Evolutionary conservation across 2,113 vertebrate genomes (phyloP).

Genomic region (Calyptomena viridis): DNA sequence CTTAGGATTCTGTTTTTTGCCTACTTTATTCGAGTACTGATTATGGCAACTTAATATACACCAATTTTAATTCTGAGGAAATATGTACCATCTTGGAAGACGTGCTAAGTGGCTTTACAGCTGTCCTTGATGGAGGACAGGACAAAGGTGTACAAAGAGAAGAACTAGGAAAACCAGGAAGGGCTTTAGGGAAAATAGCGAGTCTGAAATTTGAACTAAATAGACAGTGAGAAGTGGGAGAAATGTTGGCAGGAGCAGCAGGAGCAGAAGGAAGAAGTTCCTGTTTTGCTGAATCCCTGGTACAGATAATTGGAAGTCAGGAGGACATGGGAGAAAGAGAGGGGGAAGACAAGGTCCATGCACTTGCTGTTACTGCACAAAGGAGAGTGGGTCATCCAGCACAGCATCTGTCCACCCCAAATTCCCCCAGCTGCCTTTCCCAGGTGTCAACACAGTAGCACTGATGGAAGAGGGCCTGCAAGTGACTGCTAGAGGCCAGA

Average conservation of each 20-base stretch:
- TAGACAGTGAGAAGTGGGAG: not conserved
- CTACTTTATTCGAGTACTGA: not conserved
- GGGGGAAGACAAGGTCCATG: not conserved
- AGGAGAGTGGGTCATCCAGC: not conserved
- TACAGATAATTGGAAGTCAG: not conserved
- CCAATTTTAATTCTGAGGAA: not conserved
- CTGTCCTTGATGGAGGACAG: not conserved
- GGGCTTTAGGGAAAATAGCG: not conserved
- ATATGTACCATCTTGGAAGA: not conserved
- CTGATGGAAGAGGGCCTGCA: not conserved
- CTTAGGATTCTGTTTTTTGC: not conserved
- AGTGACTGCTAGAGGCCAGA: not conserved
- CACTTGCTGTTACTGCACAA: not conserved
- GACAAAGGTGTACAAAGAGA: not conserved
- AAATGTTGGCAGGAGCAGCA: not conserved
- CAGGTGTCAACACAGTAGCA: fast-evolving
- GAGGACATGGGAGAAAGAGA: not conserved
- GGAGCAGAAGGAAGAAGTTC: not conserved
- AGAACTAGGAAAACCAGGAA: not conserved
- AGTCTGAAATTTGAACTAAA: not conserved
- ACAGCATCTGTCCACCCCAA: fast-evolving
- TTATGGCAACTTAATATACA: not conserved
- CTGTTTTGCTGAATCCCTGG: not conserved
- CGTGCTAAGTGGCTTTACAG: not conserved
- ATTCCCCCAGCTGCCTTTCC: not conserved